These are phyloP conservation scores for Alauda arvensis DNA, from an alignment of 2,797 vertebrate species.

Conservation along the genomic window DNA sequence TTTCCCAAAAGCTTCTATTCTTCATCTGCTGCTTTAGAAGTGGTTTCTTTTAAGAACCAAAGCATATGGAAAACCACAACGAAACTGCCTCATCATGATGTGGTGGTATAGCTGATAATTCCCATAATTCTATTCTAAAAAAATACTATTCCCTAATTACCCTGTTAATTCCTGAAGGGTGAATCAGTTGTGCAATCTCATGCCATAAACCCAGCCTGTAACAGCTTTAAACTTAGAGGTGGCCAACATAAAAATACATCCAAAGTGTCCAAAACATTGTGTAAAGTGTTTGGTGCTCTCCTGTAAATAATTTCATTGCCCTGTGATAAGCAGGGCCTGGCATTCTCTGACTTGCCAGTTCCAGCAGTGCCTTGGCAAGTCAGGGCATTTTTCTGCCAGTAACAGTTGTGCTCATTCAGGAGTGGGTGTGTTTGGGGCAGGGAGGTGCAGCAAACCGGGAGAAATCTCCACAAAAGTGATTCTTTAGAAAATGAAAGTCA, in stretches of 20 bases:
- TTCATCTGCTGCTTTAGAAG: not conserved
- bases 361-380: not conserved
- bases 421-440: not conserved
- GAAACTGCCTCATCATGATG: not conserved
- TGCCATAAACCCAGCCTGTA: not conserved
- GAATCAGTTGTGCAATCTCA: not conserved
- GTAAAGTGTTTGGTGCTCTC: not conserved
- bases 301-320: not conserved
- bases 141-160: not conserved
- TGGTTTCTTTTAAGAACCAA: not conserved
- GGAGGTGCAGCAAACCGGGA: not conserved
- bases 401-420: not conserved
- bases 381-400: not conserved
- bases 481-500: accelerated
- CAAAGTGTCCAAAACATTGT: accelerated
- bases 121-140: not conserved
- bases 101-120: not conserved
- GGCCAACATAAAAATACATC: not conserved
- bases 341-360: not conserved
- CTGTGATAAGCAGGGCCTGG: not conserved
- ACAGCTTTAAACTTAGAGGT: not conserved
- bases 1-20: not conserved
- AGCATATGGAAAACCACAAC: not conserved
- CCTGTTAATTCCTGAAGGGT: not conserved
- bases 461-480: not conserved